Evolutionary conservation across 2,113 vertebrate genomes (phyloP).

Genomic region (Psammodynastes pulverulentus): DNA sequence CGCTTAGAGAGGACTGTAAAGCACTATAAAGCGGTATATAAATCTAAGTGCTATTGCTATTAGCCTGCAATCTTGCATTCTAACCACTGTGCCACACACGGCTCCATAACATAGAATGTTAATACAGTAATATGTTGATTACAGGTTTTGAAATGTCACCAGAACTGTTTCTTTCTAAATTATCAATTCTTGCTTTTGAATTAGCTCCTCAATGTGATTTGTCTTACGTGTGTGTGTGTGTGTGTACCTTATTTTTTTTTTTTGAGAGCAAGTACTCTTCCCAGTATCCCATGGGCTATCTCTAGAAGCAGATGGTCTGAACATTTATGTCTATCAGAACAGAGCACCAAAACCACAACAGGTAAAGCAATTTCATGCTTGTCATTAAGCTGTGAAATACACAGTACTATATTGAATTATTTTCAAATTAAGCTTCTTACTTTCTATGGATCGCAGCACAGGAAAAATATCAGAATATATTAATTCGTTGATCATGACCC

Average conservation of each 20-base stretch:
- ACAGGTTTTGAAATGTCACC: slow-evolving; percentile 57
- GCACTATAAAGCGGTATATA: no score
- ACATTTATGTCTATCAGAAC: slow-evolving; percentile 35
- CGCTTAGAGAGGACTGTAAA: no score
- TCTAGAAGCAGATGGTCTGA: slow-evolving; percentile 53
- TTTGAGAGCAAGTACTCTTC: slow-evolving; percentile 57
- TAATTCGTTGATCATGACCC: neutral
- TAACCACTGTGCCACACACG: no score
- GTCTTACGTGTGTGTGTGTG: slow-evolving; percentile 39
- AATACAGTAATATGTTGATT: slow-evolving; percentile 63
- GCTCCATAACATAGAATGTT: no score
- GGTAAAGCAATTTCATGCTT: slow-evolving; percentile 60
- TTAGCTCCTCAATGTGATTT: slow-evolving; percentile 53
- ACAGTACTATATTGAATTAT: slow-evolving; percentile 44
- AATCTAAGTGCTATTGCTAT: no score
- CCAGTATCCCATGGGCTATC: slow-evolving; percentile 47
- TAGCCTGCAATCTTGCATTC: no score
- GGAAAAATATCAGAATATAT: neutral
- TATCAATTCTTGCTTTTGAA: slow-evolving; percentile 50
- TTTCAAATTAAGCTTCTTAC: slow-evolving; percentile 46
- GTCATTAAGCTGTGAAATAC: slow-evolving; percentile 33
- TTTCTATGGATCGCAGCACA: slow-evolving; percentile 27
- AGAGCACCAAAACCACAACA: slow-evolving; percentile 28
- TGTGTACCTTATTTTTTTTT: slow-evolving; percentile 35
- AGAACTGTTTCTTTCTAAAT: slow-evolving; percentile 60